Base-by-base conservation (phyloP, 2,797 vertebrate genomes). In the Leucoraja ocellata region DNA sequence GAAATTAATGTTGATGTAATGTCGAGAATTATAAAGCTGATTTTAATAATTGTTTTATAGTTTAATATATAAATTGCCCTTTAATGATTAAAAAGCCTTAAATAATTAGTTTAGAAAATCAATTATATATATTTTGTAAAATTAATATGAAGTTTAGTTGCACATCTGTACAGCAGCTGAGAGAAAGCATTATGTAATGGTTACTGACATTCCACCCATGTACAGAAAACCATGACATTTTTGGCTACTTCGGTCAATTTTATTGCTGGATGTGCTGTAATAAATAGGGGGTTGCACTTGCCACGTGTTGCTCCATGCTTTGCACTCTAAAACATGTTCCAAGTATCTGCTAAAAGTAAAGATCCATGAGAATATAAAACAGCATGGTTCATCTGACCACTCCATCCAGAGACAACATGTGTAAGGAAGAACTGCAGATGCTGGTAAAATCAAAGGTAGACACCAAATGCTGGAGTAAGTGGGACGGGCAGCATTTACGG, bases 151-250 rank as follows among this genome's bases (percentile, higher is more conserved):
- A n/a, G 77, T 78, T 77, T 78, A 78, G n/a, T 36, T 36, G 4
- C 77, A 78, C 77, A 78, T 78, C 77, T 78, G 77, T 78, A 36
- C 77, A 78, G n/a, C 32, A 78, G 77, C 77, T 36, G 77, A 78
- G 77, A 78, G 4, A 78, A 78, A 3, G 77, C n/a, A 78, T 36
- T 78, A 36, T 36, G 77, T 14, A 78, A 78, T 78, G 2, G 14
- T 78, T 14, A 78, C n/a, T 78, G 77, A 36, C n/a, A 36, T 78
- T 78, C 77, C 77, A 78, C 11, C 11, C 11, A 36, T 78, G 77
- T 36, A 78, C 77, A 21, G 21, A 74, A 18, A 74, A 74, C 23
- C 5, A 36, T 78, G 32, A 36, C 77, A 78, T 78, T 78, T 78
- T 36, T 78, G n/a, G 36, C 77, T 36, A 78, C 16, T 36, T 78